Base-by-base conservation (phyloP, 2,797 vertebrate genomes). In the Lithobates sylvaticus region DNA sequence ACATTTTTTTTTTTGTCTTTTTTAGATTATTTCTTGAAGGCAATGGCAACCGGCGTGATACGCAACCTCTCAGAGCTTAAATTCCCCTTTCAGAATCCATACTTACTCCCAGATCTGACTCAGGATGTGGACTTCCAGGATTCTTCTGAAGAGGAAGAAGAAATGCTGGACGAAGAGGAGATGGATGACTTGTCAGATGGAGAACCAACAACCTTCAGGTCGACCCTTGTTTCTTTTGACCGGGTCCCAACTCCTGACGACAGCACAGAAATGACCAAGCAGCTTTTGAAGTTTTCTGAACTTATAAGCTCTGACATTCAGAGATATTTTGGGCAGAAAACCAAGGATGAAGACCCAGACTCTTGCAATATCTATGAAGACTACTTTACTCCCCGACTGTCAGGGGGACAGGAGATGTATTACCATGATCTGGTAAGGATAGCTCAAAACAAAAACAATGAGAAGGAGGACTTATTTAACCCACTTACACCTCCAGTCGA, bases 251-350 rank as follows among this genome's bases (percentile, higher is more conserved):
- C 0, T 86, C 21, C 50, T 5, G 74, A 61, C n/a, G 88, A 88
- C 0, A 87, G 69, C 0, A 72, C 95, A 0, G 96, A 97, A 87
- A 94, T 93, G 36, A 97, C 97, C 0, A 91, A 93, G 86, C 97
- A 91, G 87, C 95, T 99, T 80, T 94, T 99, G 76, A 95, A 89
- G 32, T 99, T 99, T 5, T 97, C 97, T 0, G 96, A 99, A 83
- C 91, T 97, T 91, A 98, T 99, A 93, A 99, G 95, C 76, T 92
- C 90, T 0, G 98, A 99, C 77, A 97, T 99, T 88, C 97, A 97
- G 92, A 91, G 95, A 2, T 99, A 99, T 89, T 99, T 99, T 0
- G 98, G 98, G 10, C 93, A 79, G 69, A 92, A 90, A 81, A 93
- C 92, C 29, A 88, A 42, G 64, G 93, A 91, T 0, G 93, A 93